Conservation (phyloP, 2,888 invertebrate genomes). For the Archips xylosteana region DNA sequence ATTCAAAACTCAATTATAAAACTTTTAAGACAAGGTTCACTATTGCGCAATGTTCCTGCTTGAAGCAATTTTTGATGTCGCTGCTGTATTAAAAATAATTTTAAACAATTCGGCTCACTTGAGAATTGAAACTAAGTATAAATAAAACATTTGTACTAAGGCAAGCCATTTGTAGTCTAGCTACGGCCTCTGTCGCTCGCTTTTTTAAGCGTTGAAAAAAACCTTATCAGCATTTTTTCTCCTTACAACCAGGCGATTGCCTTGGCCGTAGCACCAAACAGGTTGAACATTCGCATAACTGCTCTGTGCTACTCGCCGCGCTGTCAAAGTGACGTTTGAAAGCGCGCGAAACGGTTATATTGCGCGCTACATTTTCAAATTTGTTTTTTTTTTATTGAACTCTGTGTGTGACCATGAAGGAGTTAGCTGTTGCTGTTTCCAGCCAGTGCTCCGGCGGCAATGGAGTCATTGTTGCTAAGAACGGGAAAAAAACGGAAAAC, state of each 20-base stretch:
- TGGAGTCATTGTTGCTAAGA: conserved; percentile 68
- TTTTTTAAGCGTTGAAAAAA: conserved; percentile 35
- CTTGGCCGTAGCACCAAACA: conserved; percentile 68
- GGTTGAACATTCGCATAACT: conserved; percentile 47
- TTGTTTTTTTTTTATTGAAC: conserved; percentile 33
- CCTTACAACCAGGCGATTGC: conserved; percentile 55
- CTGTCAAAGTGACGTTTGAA: conserved; percentile 79
- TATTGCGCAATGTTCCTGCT: not conserved
- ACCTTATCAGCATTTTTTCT: conserved; percentile 54
- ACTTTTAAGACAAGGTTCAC: not conserved
- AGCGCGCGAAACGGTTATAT: conserved; percentile 66
- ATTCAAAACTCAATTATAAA: not conserved
- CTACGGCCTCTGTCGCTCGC: conserved; percentile 33
- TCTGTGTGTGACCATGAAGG: conserved; percentile 69
- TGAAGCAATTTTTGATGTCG: conserved; percentile 16
- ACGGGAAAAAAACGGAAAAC: conserved; percentile 68
- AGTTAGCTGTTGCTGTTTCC: conserved; percentile 66
- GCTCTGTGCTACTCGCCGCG: conserved; percentile 40
- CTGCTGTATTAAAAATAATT: conserved; percentile 9
- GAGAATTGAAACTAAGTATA: conserved; percentile 26
- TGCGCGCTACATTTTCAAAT: conserved; percentile 46
- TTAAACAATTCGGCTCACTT: conserved; percentile 19
- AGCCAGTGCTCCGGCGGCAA: conserved; percentile 65
- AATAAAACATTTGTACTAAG: conserved; percentile 24
- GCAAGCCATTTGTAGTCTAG: conserved; percentile 33